Conservation (phyloP, 1,140 invertebrate species). For the Brachystomella parvula region DNA sequence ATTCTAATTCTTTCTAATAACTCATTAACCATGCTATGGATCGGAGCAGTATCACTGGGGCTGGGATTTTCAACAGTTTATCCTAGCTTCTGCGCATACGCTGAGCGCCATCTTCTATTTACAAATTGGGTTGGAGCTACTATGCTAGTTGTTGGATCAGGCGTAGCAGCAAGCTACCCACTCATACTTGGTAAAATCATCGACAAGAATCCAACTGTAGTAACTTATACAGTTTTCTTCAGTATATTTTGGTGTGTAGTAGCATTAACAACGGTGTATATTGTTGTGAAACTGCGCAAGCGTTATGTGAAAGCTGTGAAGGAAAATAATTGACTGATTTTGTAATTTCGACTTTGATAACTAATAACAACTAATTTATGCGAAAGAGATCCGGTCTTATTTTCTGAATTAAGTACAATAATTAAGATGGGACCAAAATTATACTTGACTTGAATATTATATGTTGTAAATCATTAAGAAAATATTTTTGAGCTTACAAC, state of each 20-base stretch:
- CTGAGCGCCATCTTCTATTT: constrained; percentile 18
- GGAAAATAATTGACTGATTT: no score
- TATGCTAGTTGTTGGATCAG: constrained; percentile 11
- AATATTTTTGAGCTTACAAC: no score
- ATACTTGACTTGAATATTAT: no score
- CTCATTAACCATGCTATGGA: constrained; percentile 7
- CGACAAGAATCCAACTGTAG: constrained; percentile 11
- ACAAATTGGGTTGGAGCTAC: constrained; percentile 18
- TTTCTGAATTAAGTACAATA: no score
- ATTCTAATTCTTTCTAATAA: constrained; percentile 2
- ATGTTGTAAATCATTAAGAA: no score
- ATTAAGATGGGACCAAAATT: no score
- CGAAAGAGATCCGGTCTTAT: no score
- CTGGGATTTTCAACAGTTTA: constrained; percentile 24
- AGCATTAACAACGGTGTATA: not conserved
- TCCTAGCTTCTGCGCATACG: constrained; percentile 16
- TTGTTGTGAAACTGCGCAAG: no score
- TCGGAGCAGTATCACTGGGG: not conserved
- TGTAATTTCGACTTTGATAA: no score
- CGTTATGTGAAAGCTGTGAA: no score
- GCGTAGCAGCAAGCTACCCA: constrained; percentile 18
- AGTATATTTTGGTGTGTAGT: not conserved
- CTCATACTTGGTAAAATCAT: constrained; percentile 16
- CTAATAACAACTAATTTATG: no score
- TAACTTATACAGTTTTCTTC: constrained; percentile 15